These are phyloP conservation scores for Margaritifera margaritifera DNA, from an alignment of 2,888 invertebrate species.

Conservation along the genomic window DNA sequence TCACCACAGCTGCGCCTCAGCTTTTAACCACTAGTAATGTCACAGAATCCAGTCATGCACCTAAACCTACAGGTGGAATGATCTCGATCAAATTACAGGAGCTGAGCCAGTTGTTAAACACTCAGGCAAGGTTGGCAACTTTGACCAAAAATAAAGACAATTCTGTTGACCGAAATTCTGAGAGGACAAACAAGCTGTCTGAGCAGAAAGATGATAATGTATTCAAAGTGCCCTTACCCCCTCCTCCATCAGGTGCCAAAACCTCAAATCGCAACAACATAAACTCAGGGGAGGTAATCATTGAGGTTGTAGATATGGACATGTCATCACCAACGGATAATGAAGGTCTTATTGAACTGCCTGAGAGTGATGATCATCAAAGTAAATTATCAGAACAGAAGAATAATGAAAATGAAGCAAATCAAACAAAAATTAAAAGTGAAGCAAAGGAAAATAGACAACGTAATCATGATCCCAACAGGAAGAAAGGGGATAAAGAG, in stretches of 20 bases:
- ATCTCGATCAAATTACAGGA: constrained; percentile 17
- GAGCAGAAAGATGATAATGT: constrained; percentile 35
- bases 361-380: constrained; percentile 10
- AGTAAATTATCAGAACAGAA: constrained; percentile 10
- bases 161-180: constrained; percentile 4
- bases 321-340: constrained; percentile 76
- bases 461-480: constrained; percentile 14
- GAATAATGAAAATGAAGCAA: constrained; percentile 16
- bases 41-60: not conserved
- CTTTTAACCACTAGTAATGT: too few relatives aligned
- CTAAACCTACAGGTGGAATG: constrained; percentile 5
- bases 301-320: constrained; percentile 79
- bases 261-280: constrained; percentile 17
- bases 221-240: constrained; percentile 63
- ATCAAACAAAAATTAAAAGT: constrained; percentile 8
- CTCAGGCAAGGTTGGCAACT: constrained; percentile 45
- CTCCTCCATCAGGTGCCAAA: constrained; percentile 15
- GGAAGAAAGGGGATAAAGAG: constrained; percentile 6
- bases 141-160: constrained; percentile 6
- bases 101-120: constrained; percentile 61
- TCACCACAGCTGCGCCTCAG: too few relatives aligned
- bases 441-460: constrained; percentile 6
- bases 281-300: constrained; percentile 54
- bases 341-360: constrained; percentile 60
- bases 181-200: not conserved